Conservation (phyloP, 1,140 invertebrate genomes). For the Drosophila bifasciata region DNA sequence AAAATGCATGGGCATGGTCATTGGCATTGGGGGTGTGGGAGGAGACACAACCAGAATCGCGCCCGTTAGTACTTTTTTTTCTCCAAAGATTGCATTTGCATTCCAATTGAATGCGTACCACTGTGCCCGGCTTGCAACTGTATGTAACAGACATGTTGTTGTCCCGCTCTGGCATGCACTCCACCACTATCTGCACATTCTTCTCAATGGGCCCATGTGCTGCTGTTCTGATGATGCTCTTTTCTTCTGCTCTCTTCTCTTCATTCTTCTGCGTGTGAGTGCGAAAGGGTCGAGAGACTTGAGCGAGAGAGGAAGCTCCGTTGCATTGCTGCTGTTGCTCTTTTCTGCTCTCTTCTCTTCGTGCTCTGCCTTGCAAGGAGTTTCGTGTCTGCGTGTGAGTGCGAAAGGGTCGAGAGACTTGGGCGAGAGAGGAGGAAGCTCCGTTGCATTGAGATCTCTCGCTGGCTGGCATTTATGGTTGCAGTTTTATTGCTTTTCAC, state of each 20-base stretch:
- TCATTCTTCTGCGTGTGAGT: conserved; percentile 21
- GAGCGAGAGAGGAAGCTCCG: background rate
- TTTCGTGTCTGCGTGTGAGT: conserved; percentile 20
- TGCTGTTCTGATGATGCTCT: too few species aligned
- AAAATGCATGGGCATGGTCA: conserved; percentile 36
- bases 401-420: background rate
- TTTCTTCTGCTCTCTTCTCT: too few species aligned
- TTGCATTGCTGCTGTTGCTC: background rate
- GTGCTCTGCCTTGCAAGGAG: conserved; percentile 17
- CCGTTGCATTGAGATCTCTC: conserved; percentile 1
- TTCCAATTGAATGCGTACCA: conserved; percentile 2
- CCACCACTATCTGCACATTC: conserved; percentile 18
- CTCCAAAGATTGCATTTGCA: too few species aligned
- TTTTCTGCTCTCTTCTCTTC: too few species aligned
- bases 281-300: background rate
- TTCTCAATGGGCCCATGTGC: conserved; percentile 43
- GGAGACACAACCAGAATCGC: too few species aligned
- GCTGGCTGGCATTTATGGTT: conserved; percentile 24
- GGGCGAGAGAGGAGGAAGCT: background rate
- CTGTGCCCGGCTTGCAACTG: conserved; percentile 27
- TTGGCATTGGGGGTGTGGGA: too few species aligned
- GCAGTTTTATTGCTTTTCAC: conserved; percentile 32
- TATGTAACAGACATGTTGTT: conserved; percentile 20
- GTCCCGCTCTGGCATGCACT: conserved; percentile 20
- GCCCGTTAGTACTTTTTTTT: too few species aligned